These are phyloP conservation scores for Camelus bactrianus DNA, from an alignment of 2,113 vertebrate genomes.

Conservation along the genomic window DNA sequence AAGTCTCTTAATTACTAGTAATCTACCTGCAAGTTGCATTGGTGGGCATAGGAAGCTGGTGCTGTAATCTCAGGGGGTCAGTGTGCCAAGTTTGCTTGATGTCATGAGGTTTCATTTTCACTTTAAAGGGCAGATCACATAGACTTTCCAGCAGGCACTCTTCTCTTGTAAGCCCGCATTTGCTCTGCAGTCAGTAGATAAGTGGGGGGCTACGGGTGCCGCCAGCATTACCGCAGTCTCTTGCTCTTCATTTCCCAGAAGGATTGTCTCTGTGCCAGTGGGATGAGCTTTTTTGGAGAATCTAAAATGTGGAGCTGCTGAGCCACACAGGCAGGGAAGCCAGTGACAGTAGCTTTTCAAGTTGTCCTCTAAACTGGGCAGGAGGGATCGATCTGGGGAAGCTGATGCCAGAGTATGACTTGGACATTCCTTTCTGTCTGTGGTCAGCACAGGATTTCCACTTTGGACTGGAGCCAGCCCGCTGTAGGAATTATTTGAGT, in stretches of 20 bases:
- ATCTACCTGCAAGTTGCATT: background rate
- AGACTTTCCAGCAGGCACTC: background rate
- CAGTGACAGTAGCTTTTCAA: background rate
- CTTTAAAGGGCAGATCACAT: background rate
- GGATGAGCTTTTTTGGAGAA: background rate
- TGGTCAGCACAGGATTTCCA: slow-evolving; percentile 20
- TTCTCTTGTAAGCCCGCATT: slow-evolving; percentile 66
- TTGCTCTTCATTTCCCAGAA: slow-evolving; percentile 42
- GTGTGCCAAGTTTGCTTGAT: background rate
- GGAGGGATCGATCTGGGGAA: background rate
- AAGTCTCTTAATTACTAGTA: background rate
- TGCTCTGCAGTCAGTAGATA: slow-evolving; percentile 72
- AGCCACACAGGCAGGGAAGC: background rate
- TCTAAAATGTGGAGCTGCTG: background rate
- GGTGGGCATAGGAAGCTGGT: background rate
- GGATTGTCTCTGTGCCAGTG: slow-evolving; percentile 35
- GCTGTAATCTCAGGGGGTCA: background rate
- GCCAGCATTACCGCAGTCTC: background rate
- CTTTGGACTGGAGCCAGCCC: background rate
- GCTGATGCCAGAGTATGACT: background rate
- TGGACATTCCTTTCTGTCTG: slow-evolving; percentile 27
- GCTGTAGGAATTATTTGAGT: slow-evolving; percentile 12
- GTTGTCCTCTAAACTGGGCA: background rate
- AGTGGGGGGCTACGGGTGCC: background rate
- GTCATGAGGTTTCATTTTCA: background rate